Base-by-base conservation (phyloP, 2,888 invertebrate genomes). In the Acanthosoma haemorrhoidale region DNA sequence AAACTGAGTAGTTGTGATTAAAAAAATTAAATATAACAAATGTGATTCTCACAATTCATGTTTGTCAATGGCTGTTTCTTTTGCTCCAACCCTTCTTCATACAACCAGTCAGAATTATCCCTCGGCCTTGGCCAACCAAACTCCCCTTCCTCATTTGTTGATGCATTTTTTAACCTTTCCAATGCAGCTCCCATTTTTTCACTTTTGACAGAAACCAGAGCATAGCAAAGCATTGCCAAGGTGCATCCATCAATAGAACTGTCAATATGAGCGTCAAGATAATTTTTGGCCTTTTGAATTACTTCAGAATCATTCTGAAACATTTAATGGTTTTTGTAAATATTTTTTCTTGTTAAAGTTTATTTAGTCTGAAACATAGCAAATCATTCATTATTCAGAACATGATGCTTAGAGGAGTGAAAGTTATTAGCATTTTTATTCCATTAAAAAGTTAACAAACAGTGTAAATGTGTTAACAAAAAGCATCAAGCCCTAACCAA, bases 131-230 rank as follows among this genome's bases (percentile, higher is more conserved):
- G 86, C 87, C 87, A 87, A 1, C 87, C 87, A 71, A 87, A 87
- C 75, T 87, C 87, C 0, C 86, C 86, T 76, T 87, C 87, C 77
- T 87, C 87, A 1, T 86, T 86, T 0, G 86, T 87, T 0, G 87
- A 87, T 0, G 84, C 84, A 72, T 86, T 86, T 29, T 82, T 79
- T 41, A 87, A 77, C 71, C 85, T 84, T 8, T 83, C 80, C 3
- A 87, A 78, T 0, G 86, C 86, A 80, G 84, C 84, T 0, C 83
- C 82, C 1, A 85, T 82, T 39, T 84, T 75, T 1, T 83, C 81
- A 75, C 85, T 85, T 77, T 83, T 82, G 9, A 84, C 81, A 31
- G 86, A 78, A 9, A 86, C 85, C 32, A 87, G 78, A 0, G 86
- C 86, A 38, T 86, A 79, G 0, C 86, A 84, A 1, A 85, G 81